Evolutionary conservation across 1,140 invertebrate genomes (phyloP), one percentile per base, ranked within the genome.

Genomic region (Zaprionus taronus): DNA sequence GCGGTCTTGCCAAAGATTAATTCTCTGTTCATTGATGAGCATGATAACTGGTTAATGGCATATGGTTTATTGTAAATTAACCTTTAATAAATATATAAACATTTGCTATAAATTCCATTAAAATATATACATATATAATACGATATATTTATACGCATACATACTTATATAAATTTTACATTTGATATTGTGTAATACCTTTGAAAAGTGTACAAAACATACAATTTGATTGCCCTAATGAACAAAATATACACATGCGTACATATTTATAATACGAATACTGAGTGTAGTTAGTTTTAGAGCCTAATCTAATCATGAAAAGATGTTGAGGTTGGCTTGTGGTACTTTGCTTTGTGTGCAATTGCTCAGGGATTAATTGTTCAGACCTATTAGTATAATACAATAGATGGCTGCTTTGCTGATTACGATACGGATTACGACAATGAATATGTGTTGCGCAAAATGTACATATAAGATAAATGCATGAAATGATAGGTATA

Each of bases 1-100:
- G 85, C 73, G 84, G 81, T 84, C 85, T 89, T 87, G 78, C 84
- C 84, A 87, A 87, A 84, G 75, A 89, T 79, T 79, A 51, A 41
- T 63, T 73, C 63, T 57, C 49, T 51, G 53, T 20, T 77, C 41
- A 66, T 63, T 17, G 31, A 22, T 17, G 44, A 55, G 36, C 44
- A 41, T 28, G 55, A 34, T 63, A 56, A 31, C 49, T 58, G 17
- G 26, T 71, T 61, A 47, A 71, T 58, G 58, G 53, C 72, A 63
- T 56, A 17, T 15, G 36, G 62, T 20, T 51, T 49, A 22, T 12
- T 28, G 20, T 51, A 11, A 14, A 51, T 20, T 49, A 22, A 17
- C n/a, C 5, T 5, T 53, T 22, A 2, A 51, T 11, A 22, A 20
- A 55, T 55, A 57, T 31, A 69, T 64, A 34, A 17, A 28, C n/a